A percentile compares a stretch with the other conserved stretches of the same genome.
Evolutionary conservation across 1,140 invertebrate genomes (phyloP).

Genomic region (Drosophila miranda): DNA sequence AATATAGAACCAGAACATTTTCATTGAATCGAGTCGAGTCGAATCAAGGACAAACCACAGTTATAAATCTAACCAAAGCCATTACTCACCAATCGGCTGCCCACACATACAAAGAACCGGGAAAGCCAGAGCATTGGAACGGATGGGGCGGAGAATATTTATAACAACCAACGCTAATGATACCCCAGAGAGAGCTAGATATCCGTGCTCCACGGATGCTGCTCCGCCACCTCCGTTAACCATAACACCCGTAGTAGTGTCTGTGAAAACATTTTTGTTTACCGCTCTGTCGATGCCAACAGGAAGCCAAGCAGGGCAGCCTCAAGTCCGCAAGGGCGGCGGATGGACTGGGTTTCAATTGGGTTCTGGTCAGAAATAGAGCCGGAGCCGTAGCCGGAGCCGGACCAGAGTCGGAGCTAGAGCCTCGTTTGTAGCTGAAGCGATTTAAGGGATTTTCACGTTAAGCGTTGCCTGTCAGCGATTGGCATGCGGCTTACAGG

Average conservation of each 20-base stretch:
- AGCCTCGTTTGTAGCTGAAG: constrained; percentile 48
- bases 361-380: constrained; percentile 26
- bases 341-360: constrained; percentile 32
- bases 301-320: constrained; percentile 39
- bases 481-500: constrained; percentile 77
- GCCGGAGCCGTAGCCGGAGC: constrained; percentile 13
- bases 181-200: constrained; percentile 38
- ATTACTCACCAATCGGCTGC: constrained; percentile 41
- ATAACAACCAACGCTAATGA: constrained; percentile 47
- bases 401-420: not conserved
- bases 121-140: not conserved
- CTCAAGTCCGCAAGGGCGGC: constrained; percentile 39
- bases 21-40: not conserved
- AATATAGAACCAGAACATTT: not conserved
- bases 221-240: no score
- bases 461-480: constrained; percentile 73
- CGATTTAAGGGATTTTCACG: constrained; percentile 73
- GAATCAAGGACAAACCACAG: not conserved
- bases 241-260: constrained; percentile 12
- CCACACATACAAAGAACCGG: constrained; percentile 26
- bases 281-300: constrained; percentile 23
- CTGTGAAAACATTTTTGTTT: constrained; percentile 65
- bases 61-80: constrained; percentile 35
- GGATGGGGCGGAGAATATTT: constrained; percentile 34
- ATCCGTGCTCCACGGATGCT: no score